Evolutionary conservation across 2,113 vertebrate genomes (phyloP).

Genomic region (Labrus mixtus): DNA sequence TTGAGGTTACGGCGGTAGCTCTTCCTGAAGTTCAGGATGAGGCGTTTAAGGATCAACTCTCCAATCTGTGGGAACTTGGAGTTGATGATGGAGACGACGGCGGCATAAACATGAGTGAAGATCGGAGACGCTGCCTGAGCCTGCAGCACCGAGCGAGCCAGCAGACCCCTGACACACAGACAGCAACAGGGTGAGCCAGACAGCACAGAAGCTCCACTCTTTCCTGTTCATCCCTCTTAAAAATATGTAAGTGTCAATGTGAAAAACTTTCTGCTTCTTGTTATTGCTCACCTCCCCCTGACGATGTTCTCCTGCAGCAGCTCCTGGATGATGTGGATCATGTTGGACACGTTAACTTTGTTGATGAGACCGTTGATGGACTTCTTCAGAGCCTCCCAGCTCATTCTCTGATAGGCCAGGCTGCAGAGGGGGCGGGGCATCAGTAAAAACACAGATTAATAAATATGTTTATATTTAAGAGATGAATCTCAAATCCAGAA

Average conservation of each 20-base stretch:
- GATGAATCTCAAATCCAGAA: no score
- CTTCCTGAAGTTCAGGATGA: slow-evolving; percentile 96
- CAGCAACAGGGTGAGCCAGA: no score
- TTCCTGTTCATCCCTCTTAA: neutral
- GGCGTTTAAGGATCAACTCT: slow-evolving; percentile 95
- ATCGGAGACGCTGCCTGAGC: slow-evolving; percentile 96
- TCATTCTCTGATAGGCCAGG: slow-evolving; percentile 98
- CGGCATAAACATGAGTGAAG: slow-evolving; percentile 96
- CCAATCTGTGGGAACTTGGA: slow-evolving; percentile 98
- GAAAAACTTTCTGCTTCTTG: neutral
- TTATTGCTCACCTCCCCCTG: slow-evolving; percentile 89
- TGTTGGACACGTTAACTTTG: slow-evolving; percentile 99
- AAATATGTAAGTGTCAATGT: neutral
- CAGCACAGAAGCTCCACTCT: neutral
- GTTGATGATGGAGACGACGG: slow-evolving; percentile 97
- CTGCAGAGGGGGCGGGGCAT: slow-evolving; percentile 74
- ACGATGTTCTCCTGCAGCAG: slow-evolving; percentile 98
- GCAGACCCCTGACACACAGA: slow-evolving; percentile 85
- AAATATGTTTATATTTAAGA: neutral
- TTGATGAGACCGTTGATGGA: slow-evolving; percentile 99
- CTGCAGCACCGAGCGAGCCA: slow-evolving; percentile 93
- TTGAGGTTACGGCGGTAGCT: slow-evolving; percentile 98
- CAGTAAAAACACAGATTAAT: neutral
- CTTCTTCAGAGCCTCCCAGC: slow-evolving; percentile 99
- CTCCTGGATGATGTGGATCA: slow-evolving; percentile 95